These are phyloP conservation scores for Meteorus cinctellus DNA, from an alignment of 2,888 invertebrate species.

Conservation along the genomic window DNA sequence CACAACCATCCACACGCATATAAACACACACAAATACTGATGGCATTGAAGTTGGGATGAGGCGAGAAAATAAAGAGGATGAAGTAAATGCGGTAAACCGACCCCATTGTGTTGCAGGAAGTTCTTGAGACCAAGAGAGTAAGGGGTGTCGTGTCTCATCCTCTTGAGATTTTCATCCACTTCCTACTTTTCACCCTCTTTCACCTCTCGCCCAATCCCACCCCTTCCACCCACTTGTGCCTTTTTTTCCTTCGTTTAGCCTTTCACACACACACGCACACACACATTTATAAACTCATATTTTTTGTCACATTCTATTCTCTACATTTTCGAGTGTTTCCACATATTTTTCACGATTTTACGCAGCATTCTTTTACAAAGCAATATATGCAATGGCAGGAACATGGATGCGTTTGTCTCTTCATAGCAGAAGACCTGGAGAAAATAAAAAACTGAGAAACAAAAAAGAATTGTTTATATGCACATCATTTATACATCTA, in stretches of 20 bases:
- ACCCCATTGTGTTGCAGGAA: constrained; percentile 49
- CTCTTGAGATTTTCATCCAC: constrained; percentile 42
- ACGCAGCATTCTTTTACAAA: constrained; percentile 29
- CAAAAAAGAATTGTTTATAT: neutral
- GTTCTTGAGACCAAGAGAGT: constrained; percentile 43
- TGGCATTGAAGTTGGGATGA: constrained; percentile 21
- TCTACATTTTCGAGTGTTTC: constrained; percentile 20
- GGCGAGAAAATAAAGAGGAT: constrained; percentile 48
- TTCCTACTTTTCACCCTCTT: constrained; percentile 18
- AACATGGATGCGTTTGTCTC: neutral
- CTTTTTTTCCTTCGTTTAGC: neutral
- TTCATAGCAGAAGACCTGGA: neutral
- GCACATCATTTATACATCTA: neutral
- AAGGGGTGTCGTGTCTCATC: constrained; percentile 35
- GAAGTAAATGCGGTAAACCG: constrained; percentile 53
- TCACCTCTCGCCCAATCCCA: constrained; percentile 19
- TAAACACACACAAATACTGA: neutral
- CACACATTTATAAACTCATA: neutral
- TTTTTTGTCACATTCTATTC: constrained; percentile 9
- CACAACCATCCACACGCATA: neutral
- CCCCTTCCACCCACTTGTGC: constrained; percentile 8
- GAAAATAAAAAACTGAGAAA: neutral
- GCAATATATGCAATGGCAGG: constrained; percentile 6
- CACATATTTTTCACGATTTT: constrained; percentile 17
- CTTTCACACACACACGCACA: constrained; percentile 10